Conservation (phyloP, 2,113 vertebrate species). For the Microtus pennsylvanicus region DNA sequence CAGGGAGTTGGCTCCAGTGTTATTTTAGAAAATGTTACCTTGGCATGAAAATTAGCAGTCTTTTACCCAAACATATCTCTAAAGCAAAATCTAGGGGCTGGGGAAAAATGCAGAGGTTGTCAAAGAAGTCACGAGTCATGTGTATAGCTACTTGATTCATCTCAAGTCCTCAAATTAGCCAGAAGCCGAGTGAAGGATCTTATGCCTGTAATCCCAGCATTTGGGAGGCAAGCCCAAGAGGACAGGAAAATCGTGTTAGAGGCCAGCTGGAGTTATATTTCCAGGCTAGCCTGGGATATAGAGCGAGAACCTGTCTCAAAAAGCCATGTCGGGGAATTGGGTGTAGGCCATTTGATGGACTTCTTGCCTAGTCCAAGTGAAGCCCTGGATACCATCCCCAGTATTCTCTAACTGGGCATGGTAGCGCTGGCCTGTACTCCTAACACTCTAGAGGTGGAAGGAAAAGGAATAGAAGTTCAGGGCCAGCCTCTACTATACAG, state of each 20-base stretch:
- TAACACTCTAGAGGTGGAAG: neutral
- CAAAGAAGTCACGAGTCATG: conserved; percentile 35
- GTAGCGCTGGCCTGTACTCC: neutral
- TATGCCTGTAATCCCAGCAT: neutral
- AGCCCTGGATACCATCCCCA: neutral
- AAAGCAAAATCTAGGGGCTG: neutral
- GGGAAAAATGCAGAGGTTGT: neutral
- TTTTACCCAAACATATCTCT: neutral
- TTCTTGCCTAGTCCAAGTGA: neutral
- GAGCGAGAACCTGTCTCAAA: neutral
- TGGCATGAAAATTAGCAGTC: conserved; percentile 52
- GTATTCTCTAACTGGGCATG: neutral
- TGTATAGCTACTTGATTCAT: neutral
- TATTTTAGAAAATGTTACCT: conserved; percentile 53
- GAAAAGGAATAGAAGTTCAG: neutral
- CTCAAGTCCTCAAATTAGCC: neutral
- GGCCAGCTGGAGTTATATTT: no score
- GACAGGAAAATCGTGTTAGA: neutral
- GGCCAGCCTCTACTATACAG: neutral
- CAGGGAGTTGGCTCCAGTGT: conserved; percentile 1
- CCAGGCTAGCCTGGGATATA: neutral
- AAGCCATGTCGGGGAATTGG: neutral
- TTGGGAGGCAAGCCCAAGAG: neutral
- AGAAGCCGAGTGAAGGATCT: neutral
- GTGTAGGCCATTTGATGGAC: neutral